Conservation (phyloP, 2,113 vertebrate species). For the Dicaeum eximium region DNA sequence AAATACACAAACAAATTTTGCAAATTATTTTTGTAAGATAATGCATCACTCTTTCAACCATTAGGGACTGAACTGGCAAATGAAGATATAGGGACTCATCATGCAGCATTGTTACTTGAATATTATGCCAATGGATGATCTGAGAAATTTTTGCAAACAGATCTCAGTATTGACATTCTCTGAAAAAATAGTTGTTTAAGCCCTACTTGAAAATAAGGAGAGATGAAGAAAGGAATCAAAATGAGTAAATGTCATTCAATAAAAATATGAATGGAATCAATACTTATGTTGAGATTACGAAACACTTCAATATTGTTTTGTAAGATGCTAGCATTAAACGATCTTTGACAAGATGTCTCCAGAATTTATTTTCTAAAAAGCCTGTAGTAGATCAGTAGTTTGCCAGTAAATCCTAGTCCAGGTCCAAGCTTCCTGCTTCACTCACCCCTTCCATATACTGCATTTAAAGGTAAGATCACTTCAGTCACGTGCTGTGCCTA, state of each 20-base stretch:
- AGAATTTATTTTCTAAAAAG: neutral
- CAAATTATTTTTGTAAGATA: neutral
- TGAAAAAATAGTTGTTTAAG: neutral
- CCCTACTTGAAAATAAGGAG: neutral
- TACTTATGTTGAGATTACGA: neutral
- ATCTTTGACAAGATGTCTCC: slow-evolving; percentile 9
- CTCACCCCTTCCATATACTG: neutral
- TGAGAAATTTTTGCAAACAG: neutral
- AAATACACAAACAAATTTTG: neutral
- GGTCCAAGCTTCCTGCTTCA: neutral
- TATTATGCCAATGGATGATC: neutral
- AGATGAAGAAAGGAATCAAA: neutral
- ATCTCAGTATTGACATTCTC: neutral
- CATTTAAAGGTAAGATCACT: neutral
- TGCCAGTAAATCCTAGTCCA: neutral
- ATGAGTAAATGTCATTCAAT: neutral
- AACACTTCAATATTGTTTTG: slow-evolving; percentile 12
- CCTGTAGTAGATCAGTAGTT: neutral
- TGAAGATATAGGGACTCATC: neutral
- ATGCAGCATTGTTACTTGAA: neutral
- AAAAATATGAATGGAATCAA: neutral
- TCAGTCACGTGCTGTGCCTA: fast-evolving
- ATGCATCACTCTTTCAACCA: neutral
- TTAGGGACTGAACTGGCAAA: neutral
- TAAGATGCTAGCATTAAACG: slow-evolving; percentile 37